Evolutionary conservation across 2,888 invertebrate species (phyloP).

Genomic region (Drosophila macrospina): DNA sequence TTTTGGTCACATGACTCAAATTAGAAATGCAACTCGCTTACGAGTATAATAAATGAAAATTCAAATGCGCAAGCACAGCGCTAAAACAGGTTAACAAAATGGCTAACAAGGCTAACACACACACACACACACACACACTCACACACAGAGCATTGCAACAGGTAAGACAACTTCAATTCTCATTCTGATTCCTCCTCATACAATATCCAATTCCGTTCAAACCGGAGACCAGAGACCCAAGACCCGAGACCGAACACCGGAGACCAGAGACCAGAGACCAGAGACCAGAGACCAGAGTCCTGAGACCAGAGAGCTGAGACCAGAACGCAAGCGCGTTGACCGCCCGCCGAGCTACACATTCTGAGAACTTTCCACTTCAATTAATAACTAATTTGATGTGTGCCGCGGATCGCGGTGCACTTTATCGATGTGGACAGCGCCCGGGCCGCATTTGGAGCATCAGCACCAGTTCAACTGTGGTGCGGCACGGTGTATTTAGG

Average conservation of each 20-base stretch:
- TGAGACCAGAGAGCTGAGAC: slow-evolving; percentile 4
- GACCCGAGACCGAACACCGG: neutral
- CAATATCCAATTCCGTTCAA: slow-evolving; percentile 22
- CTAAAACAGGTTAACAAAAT: slow-evolving; percentile 68
- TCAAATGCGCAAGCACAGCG: slow-evolving; percentile 65
- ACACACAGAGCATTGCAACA: slow-evolving; percentile 31
- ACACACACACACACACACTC: too few relatives aligned
- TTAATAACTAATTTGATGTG: slow-evolving; percentile 81
- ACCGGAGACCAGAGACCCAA: neutral
- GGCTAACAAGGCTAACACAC: slow-evolving; percentile 68
- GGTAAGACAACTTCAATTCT: slow-evolving; percentile 15
- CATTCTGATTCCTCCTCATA: slow-evolving; percentile 13
- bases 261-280: neutral
- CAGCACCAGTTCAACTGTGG: slow-evolving; percentile 10
- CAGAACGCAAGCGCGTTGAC: slow-evolving; percentile 77
- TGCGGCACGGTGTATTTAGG: slow-evolving; percentile 1
- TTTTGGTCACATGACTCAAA: slow-evolving; percentile 78
- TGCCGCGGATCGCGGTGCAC: slow-evolving; percentile 79
- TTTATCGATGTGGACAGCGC: slow-evolving; percentile 77
- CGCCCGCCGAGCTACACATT: slow-evolving; percentile 80
- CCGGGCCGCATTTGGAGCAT: slow-evolving; percentile 67
- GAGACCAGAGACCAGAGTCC: neutral
- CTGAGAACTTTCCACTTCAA: slow-evolving; percentile 81
- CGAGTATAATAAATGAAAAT: slow-evolving; percentile 73
- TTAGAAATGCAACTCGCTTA: slow-evolving; percentile 75